A percentile compares a stretch with the other conserved stretches of the same genome.
Conservation (phyloP, 2,888 invertebrate genomes). For the Caenorhabditis wallacei region DNA sequence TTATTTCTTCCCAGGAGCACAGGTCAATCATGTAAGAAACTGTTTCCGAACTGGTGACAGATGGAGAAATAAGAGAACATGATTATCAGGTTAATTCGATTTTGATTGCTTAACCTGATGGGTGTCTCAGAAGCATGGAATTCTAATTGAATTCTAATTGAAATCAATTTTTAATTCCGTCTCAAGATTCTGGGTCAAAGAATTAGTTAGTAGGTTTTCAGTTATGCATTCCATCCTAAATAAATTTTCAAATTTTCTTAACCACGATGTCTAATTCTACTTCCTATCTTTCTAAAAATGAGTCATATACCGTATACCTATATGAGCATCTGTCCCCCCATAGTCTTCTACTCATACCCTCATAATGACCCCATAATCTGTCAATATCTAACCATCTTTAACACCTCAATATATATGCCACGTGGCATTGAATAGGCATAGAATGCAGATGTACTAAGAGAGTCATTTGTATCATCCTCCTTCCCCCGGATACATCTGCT, state of each 20-base stretch:
- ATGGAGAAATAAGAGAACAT: not conserved
- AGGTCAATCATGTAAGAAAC: slow-evolving; percentile 4
- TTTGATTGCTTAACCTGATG: too few relatives aligned
- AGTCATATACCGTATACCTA: not conserved
- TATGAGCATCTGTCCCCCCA: not conserved
- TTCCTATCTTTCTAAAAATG: too few relatives aligned
- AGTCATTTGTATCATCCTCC: slow-evolving; percentile 13
- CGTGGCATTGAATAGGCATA: slow-evolving; percentile 16
- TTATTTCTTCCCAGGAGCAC: slow-evolving; percentile 6
- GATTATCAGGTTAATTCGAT: not conserved
- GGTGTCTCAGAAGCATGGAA: too few relatives aligned
- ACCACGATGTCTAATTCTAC: too few relatives aligned
- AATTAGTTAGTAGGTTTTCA: too few relatives aligned
- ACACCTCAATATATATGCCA: slow-evolving; percentile 13
- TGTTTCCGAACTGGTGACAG: slow-evolving; percentile 3
- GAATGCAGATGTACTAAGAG: not conserved
- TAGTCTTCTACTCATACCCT: not conserved
- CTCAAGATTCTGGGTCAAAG: too few relatives aligned
- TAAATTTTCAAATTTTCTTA: too few relatives aligned
- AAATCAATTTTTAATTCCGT: too few relatives aligned
- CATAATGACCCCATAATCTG: not conserved
- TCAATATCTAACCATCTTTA: not conserved
- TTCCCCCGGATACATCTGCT: slow-evolving; percentile 49
- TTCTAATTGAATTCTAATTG: too few relatives aligned
- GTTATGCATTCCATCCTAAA: too few relatives aligned